These are phyloP conservation scores for Bedellia somnulentella DNA, from an alignment of 2,888 invertebrate genomes.

Conservation along the genomic window DNA sequence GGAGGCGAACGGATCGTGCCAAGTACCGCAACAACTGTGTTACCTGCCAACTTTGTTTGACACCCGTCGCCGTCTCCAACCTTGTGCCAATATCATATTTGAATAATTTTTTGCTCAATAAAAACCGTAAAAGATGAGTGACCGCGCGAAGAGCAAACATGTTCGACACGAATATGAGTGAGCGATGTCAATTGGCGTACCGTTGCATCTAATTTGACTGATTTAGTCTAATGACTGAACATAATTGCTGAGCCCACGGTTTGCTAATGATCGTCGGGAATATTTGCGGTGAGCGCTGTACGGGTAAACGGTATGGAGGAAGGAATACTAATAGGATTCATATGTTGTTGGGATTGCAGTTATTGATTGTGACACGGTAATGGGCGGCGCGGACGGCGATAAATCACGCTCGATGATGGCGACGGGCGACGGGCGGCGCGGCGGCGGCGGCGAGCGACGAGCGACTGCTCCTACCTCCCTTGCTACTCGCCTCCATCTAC, in stretches of 20 bases:
- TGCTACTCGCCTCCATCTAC: too few species aligned
- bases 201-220: too few species aligned
- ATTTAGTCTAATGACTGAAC: too few species aligned
- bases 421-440: conserved; percentile 15
- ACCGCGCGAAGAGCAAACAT: conserved; percentile 10
- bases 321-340: conserved; percentile 22
- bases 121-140: conserved; percentile 14
- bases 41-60: too few species aligned
- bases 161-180: conserved; percentile 1
- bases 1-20: too few species aligned
- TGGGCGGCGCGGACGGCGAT: conserved; percentile 27
- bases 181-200: too few species aligned
- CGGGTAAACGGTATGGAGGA: conserved; percentile 12
- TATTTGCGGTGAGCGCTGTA: conserved; percentile 1
- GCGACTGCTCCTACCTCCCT: background rate
- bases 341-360: conserved; percentile 23
- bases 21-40: too few species aligned
- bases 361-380: conserved; percentile 50
- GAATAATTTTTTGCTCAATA: too few species aligned
- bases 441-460: conserved; percentile 1
- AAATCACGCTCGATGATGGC: conserved; percentile 27
- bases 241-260: too few species aligned
- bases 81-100: too few species aligned
- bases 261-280: too few species aligned
- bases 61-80: too few species aligned